Base-by-base conservation (phyloP, 2,888 invertebrate species). In the Caenorhabditis panamensis region DNA sequence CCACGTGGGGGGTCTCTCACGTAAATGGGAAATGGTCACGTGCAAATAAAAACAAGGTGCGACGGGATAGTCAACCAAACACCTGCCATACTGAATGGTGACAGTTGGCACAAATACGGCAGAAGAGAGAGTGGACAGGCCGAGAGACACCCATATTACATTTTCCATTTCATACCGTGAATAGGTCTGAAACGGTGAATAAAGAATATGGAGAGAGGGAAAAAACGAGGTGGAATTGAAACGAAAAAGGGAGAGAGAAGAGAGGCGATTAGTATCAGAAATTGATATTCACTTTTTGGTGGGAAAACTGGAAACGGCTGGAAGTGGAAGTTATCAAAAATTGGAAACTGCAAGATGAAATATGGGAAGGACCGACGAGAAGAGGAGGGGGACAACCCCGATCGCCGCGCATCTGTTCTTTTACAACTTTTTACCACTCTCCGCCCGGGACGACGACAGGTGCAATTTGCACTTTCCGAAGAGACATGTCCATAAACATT, bases 381-480 rank as follows among this genome's bases (percentile, higher is more conserved):
- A 11, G 11, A n/a, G 13, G 47, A 47, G 5, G 18, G 47, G 47
- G 47, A 20, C 36, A 36, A 11, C 6, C 6, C 5, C 6, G 36
- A 11, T 5, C 36, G 36, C 6, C 9, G 58, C 66, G 61, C 66
- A 75, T 66, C 66, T 75, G 66, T 75, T 61, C 75, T 53, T 73
- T 75, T 75, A 75, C 75, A 75, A 75, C 73, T 75, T 75, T 75
- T 75, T 75, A 75, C 75, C 66, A 75, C 66, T 63, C 47, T 44
- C 72, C 51, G 64, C 47, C 58, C 8, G 69, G 9, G 0, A 22
- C 18, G 31, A 22, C 47, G 31, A 75, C 75, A 75, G 75, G 75
- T 75, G 75, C 75, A 75, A 75, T 66, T 75, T 75, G 66, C 75
- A 75, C 75, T 75, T 61, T 41, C 53, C 51, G 61, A 26, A 59